Evolutionary conservation across 1,140 invertebrate genomes (phyloP).

Genomic region (Bradysia coprophila): DNA sequence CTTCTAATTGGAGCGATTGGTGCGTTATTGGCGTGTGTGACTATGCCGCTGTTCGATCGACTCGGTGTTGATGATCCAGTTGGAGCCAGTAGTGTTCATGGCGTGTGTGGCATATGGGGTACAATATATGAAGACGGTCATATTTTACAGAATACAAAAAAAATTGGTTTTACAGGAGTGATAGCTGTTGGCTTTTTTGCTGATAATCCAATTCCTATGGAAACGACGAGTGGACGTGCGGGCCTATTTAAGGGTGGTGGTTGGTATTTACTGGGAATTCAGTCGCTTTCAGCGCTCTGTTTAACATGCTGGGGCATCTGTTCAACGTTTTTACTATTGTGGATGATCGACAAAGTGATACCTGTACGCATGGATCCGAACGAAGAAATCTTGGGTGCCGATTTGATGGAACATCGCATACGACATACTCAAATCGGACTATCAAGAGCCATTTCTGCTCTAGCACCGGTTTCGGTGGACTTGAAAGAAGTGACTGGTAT

Average conservation of each 20-base stretch:
- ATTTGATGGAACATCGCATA: constrained; percentile 71
- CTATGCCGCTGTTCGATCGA: constrained; percentile 53
- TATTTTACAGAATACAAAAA: neutral
- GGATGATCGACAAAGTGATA: constrained; percentile 56
- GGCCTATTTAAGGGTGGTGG: constrained; percentile 76
- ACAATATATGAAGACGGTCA: neutral
- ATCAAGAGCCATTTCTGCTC: constrained; percentile 35
- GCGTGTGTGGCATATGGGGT: constrained; percentile 47
- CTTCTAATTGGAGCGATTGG: constrained; percentile 67
- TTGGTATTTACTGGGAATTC: constrained; percentile 69
- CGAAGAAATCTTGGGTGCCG: constrained; percentile 72
- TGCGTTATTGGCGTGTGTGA: constrained; percentile 44
- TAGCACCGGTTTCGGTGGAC: constrained; percentile 28
- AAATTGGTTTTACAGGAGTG: constrained; percentile 36
- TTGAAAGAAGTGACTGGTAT: constrained; percentile 26
- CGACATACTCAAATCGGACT: constrained; percentile 30
- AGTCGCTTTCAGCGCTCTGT: constrained; percentile 48
- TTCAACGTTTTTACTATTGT: constrained; percentile 48
- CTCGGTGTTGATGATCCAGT: constrained; percentile 79
- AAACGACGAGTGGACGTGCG: constrained; percentile 53
- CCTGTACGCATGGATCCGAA: constrained; percentile 67
- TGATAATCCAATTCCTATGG: constrained; percentile 59
- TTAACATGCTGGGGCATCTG: constrained; percentile 51
- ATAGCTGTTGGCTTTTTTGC: constrained; percentile 79
- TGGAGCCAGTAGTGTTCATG: constrained; percentile 75